Evolutionary conservation across 2,888 invertebrate genomes (phyloP), one percentile per base, ranked within the genome.

Genomic region (Bellardia bayeri): DNA sequence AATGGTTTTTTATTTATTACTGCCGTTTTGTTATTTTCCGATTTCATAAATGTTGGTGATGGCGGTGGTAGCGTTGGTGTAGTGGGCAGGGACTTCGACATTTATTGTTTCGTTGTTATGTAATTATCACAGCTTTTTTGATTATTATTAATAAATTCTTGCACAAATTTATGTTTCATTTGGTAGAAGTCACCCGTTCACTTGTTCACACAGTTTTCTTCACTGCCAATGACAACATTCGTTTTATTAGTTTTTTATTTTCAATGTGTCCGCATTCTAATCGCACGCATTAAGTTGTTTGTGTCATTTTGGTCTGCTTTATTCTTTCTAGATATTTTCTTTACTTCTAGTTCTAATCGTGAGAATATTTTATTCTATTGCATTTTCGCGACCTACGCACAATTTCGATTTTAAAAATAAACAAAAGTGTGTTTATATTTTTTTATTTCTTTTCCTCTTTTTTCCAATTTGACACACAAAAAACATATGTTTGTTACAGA

Each of bases 61-160:
- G 78, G 69, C 7, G 80, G 14, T 14, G 80, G 64, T 66, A 82
- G 68, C 30, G 79, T 63, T 45, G 76, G 74, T 45, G 85, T 51
- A 30, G 40, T 40, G 9, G 85, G 85, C 74, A 87, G 80, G 64
- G 71, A 64, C 23, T 87, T 83, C 85, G 89, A 89, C 89, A 89
- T 63, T 33, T 33, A 45, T 66, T 7, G 11, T 49, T 63, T 82
- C 64, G 68, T 56, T 81, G 42, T 87, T 88, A 87, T 83, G 72
- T 68, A 88, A 88, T 87, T 88, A 87, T 88, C 87, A 88, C 88
- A 88, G 87, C 30, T 75, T 79, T 51, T 69, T 66, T 72, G 37
- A 30, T 23, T 56, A 42, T 45, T 54, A 71, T 82, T 54, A 49
- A n/a, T 54, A 45, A 71, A 63, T 9, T 63, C 23, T 23, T 11